Conservation (phyloP, 35 echinoderm and acorn worm genomes). For the Acanthaster planci region DNA sequence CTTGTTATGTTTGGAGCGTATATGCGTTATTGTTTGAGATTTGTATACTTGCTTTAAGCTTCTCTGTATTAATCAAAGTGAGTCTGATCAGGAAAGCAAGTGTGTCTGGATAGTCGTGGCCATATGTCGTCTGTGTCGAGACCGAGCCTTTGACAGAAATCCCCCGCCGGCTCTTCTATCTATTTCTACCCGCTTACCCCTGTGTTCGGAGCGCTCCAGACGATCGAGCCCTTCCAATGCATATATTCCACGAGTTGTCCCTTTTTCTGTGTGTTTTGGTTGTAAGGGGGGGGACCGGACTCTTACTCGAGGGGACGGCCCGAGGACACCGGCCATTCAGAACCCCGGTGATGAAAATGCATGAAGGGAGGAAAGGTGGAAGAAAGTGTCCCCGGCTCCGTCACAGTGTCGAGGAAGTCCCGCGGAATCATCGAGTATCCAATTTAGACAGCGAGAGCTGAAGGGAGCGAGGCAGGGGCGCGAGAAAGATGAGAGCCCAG, state of each 20-base stretch:
- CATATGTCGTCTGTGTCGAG: slow-evolving; percentile 24
- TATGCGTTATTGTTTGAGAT: neutral
- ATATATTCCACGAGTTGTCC: slow-evolving; percentile 5
- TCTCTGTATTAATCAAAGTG: neutral
- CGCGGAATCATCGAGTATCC: slow-evolving; percentile 19
- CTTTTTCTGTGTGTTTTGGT: too few species aligned
- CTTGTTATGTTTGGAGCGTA: too few species aligned
- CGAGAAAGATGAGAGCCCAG: slow-evolving; percentile 11
- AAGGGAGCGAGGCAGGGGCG: neutral
- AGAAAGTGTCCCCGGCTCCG: neutral
- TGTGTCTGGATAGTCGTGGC: neutral
- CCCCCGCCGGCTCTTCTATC: neutral
- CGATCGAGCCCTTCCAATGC: neutral
- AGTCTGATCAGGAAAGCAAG: neutral
- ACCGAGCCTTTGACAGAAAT: neutral
- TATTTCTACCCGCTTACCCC: neutral
- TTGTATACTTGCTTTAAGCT: neutral
- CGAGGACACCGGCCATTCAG: slow-evolving; percentile 6
- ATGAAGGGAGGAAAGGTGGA: neutral
- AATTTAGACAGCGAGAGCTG: too few species aligned
- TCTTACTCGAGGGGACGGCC: slow-evolving; percentile 14
- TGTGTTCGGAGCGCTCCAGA: slow-evolving; percentile 7
- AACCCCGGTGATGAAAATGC: slow-evolving; percentile 28
- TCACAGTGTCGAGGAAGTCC: slow-evolving; percentile 18
- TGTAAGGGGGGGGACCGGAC: neutral